Evolutionary conservation across 2,888 invertebrate species (phyloP), one percentile per base, ranked within the genome.

Genomic region (Penaeus monodon): DNA sequence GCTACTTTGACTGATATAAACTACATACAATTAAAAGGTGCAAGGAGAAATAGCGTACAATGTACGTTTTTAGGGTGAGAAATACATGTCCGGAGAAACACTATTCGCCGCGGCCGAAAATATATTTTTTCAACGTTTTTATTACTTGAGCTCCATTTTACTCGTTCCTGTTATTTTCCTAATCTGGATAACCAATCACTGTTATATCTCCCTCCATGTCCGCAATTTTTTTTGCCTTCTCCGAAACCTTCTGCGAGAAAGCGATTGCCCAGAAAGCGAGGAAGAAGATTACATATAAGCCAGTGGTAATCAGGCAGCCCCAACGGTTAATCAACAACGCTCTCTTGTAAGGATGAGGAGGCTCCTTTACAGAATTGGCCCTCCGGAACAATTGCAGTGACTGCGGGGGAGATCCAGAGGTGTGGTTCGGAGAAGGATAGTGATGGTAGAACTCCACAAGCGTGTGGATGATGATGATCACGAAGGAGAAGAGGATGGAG

Each of bases 401-500:
- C 22, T 20, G 27, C 20, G 66, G 33, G 14, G 24, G 22, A 17
- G 73, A 27, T 17, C 63, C 27, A n/a, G 24, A 2, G 22, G 74
- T 38, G 2, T 76, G 70, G 8, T 80, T 86, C 2, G 83, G 80
- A 7, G 85, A 79, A 27, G 17, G 20, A 29, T 88, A 88, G 27
- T 84, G 77, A n/a, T 88, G 86, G 66, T 65, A 38, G 81, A 38
- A 86, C 74, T 89, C 89, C 20, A 87, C 80, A 24, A 85, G 22
- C 7, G 85, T 84, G 49, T 88, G 88, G 22, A 70, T 81, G 10
- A 88, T 79, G 57, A 89, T 84, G 66, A 88, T 88, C 20, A 68
- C 29, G 81, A 89, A 85, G 73, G 83, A 63, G 65, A 88, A 89
- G 14, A 85, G 27, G 57, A 88, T 89, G 33, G 87, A 88, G n/a